Percentiles rank a stretch among this genome's conserved stretches.
Evolutionary conservation across 2,797 vertebrate genomes (phyloP).

Genomic region (Peromyscus eremicus): DNA sequence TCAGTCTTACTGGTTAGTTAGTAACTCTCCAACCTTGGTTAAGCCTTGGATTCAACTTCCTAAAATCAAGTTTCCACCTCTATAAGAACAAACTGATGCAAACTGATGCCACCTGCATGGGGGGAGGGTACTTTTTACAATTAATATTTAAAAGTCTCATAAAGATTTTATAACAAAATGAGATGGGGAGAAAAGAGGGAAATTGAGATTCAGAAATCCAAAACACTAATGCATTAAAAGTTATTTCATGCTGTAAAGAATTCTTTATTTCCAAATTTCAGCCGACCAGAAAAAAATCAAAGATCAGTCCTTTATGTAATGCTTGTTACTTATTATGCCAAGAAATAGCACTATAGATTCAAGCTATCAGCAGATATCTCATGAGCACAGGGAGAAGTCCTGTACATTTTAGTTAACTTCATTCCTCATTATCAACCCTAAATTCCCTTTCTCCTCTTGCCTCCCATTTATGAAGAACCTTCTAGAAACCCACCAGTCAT

Average conservation of each 20-base stretch:
- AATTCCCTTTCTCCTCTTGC: background rate
- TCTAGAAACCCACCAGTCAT: background rate
- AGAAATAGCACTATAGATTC: background rate
- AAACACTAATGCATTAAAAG: background rate
- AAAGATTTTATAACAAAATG: background rate
- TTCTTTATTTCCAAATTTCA: slow-evolving; percentile 15
- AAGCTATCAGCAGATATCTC: background rate
- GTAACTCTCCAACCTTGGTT: background rate
- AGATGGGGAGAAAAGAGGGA: background rate
- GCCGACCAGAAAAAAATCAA: background rate
- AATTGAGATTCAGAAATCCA: background rate
- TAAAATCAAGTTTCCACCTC: background rate
- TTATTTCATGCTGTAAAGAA: background rate
- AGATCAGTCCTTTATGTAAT: background rate
- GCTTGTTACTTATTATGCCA: background rate
- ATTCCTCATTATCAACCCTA: rapidly evolving
- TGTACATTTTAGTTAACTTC: background rate
- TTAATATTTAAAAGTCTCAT: background rate
- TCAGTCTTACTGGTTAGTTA: background rate
- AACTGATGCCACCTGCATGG: background rate
- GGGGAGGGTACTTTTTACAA: background rate
- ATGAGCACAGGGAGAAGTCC: background rate
- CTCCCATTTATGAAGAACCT: background rate
- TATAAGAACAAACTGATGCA: background rate
- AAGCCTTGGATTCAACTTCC: background rate